Base-by-base conservation (phyloP, 2,797 vertebrate genomes). In the Chelon labrosus region DNA sequence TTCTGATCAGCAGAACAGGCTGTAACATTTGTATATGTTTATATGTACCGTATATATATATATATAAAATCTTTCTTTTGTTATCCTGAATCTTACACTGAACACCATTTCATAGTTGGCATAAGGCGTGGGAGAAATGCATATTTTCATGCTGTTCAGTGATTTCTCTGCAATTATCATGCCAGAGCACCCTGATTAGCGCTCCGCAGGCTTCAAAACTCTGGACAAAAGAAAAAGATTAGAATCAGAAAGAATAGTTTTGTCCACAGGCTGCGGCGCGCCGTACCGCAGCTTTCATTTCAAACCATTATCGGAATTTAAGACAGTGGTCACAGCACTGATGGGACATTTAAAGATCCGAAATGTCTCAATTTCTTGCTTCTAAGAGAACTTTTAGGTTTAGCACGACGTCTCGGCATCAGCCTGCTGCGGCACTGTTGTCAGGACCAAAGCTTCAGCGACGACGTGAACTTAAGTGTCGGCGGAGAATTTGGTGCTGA, bases 81-180 rank as follows among this genome's bases (percentile, higher is more conserved):
- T 27, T 17, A 35, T 76, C 71, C 70, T 79, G 60, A 72, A 71
- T 80, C 62, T 35, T 39, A 53, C 16, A 50, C 37, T 49, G 22
- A 65, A 75, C 55, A 60, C 46, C n/a, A 52, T 52, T 58, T 75
- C 38, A 65, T 44, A 37, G 44, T 46, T 69, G 65, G 80, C 14
- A 65, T 88, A 91, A 93, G 90, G 88, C 83, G 60, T 35, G 41
- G 39, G 54, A 69, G 73, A 55, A 77, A 78, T 91, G 89, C 84
- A 89, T 87, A 89, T 88, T 70, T 83, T 64, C 51, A 41, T 52
- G 65, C 58, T 50, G 69, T 50, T 49, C 37, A 68, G 20, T 58
- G 46, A 65, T 51, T 62, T 76, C 47, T 80, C 69, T 65, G 50
- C 62, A 61, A 64, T 74, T 50, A 59, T n/a, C 57, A 53, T 58